Percentiles rank a stretch among this genome's conserved stretches.
Conservation (phyloP, 2,113 vertebrate species). For the Myotis lucifugus region DNA sequence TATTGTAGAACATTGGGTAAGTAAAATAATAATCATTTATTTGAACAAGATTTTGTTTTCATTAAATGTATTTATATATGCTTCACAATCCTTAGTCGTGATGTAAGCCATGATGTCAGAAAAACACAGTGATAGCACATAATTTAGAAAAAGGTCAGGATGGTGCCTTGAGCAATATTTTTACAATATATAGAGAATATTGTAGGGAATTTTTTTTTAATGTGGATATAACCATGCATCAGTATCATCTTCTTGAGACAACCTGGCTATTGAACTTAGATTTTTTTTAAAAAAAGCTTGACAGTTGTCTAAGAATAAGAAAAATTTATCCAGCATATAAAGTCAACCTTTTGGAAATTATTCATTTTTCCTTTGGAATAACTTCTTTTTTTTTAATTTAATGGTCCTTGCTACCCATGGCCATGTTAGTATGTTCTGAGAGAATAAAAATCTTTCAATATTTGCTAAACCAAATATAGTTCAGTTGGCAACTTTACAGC, state of each 20-base stretch:
- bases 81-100: not conserved
- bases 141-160: not conserved
- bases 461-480: not conserved
- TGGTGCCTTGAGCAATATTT: not conserved
- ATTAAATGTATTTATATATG: not conserved
- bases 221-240: not conserved
- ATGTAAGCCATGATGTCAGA: not conserved
- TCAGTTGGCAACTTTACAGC: not conserved
- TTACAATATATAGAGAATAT: not conserved
- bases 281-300: not conserved
- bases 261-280: not conserved
- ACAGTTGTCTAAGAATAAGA: not conserved
- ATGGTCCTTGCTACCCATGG: no score
- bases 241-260: not conserved
- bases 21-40: not conserved
- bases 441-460: not conserved
- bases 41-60: conserved; percentile 1
- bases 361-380: not conserved
- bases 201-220: no score
- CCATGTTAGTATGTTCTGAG: not conserved
- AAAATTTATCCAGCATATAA: not conserved
- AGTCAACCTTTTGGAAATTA: not conserved
- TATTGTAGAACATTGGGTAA: not conserved
- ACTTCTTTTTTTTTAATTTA: not conserved
- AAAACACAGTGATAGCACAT: not conserved